Conservation (phyloP, 2,113 vertebrate species). For the Ceuthmochares aereus region DNA sequence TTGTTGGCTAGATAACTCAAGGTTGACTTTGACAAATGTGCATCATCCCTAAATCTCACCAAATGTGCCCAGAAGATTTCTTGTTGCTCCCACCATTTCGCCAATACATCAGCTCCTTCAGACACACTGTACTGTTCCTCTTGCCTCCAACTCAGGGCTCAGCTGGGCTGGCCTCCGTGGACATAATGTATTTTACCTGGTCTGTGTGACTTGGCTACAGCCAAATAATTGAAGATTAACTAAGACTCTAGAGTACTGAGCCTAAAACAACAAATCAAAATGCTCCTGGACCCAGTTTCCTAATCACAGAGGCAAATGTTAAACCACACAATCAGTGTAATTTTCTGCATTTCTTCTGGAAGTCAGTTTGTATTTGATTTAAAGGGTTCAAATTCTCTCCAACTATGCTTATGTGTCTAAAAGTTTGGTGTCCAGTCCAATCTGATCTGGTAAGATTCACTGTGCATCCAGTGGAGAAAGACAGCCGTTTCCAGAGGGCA, state of each 20-base stretch:
- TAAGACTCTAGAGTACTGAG: neutral
- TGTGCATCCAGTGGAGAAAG: neutral
- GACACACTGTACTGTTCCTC: neutral
- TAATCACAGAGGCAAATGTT: neutral
- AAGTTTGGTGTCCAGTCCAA: neutral
- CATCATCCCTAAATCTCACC: neutral
- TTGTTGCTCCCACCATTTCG: neutral
- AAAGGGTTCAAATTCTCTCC: neutral
- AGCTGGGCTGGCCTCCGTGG: neutral
- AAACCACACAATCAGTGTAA: neutral
- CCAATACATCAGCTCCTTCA: fast-evolving
- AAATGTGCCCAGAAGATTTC: neutral
- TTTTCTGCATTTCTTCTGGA: neutral
- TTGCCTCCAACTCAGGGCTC: neutral
- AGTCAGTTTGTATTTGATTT: neutral
- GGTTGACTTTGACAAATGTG: fast-evolving
- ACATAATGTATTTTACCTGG: neutral
- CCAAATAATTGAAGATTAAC: neutral
- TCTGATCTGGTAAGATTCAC: fast-evolving
- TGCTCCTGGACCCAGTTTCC: neutral
- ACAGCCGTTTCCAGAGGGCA: neutral
- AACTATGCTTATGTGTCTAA: neutral
- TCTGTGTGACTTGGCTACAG: neutral
- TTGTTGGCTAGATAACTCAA: neutral
- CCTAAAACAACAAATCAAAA: neutral